These are phyloP conservation scores for Cybosia mesomella DNA, from an alignment of 2,888 invertebrate species.

Conservation along the genomic window DNA sequence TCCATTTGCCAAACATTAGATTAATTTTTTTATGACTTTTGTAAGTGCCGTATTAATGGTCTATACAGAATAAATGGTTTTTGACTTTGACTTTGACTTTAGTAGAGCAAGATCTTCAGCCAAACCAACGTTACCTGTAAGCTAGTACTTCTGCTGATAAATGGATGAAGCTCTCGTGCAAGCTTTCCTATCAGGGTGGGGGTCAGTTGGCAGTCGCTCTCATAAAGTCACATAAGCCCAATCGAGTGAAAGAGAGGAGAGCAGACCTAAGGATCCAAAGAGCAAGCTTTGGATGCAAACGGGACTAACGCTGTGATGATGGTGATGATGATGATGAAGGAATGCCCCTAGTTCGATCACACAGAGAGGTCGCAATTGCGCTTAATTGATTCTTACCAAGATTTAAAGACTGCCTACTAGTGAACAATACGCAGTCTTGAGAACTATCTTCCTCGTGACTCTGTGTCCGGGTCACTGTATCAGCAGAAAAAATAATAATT, in stretches of 20 bases:
- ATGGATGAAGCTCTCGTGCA: neutral
- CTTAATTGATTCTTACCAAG: neutral
- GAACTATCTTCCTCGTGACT: neutral
- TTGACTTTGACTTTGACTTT: too few species aligned
- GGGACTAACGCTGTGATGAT: too few species aligned
- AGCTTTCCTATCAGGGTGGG: neutral
- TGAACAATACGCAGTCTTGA: neutral
- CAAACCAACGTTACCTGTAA: too few species aligned
- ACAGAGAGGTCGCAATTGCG: neutral
- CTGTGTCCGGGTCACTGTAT: neutral
- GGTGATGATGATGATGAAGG: neutral
- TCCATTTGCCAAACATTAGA: too few species aligned
- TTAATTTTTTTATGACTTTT: too few species aligned
- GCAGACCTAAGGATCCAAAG: neutral
- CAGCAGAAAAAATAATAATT: constrained; percentile 67
- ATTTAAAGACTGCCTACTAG: neutral
- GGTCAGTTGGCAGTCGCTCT: neutral
- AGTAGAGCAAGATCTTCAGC: too few species aligned
- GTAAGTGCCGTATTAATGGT: too few species aligned
- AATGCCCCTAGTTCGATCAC: neutral
- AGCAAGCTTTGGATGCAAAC: too few species aligned
- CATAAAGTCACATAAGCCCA: neutral
- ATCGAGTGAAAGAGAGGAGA: too few species aligned
- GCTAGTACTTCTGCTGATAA: too few species aligned
- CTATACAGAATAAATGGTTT: too few species aligned